Base-by-base conservation (phyloP, 2,113 vertebrate genomes). In the Charadrius vociferus region DNA sequence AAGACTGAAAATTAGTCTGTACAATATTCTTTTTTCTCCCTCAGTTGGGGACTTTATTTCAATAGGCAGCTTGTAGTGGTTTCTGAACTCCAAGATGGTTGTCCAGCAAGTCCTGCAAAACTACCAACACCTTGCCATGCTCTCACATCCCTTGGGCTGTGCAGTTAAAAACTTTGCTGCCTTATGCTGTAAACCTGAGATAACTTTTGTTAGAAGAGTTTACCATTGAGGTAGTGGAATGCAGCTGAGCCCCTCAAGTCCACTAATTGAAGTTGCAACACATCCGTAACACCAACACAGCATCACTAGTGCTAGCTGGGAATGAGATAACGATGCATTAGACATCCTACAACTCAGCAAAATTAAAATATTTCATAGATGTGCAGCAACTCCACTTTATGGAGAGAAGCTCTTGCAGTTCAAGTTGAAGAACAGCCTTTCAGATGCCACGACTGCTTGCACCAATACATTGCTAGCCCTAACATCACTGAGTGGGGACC, bases 291-390 rank as follows among this genome's bases (percentile, higher is more conserved):
- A 72, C 30, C 30, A 75, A 36, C n/a, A 43, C 13, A n/a, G 14
- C 41, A 92, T 22, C 61, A 3, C 30, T 41, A 37, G 19, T 18
- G 7, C 49, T 29, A 47, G 22, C 34, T 56, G 47, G 56, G 55
- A 85, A 27, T 5, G 3, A 0, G 0, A 27, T 58, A 43, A 66
- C 1, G 4, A 74, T 36, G 23, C 23, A 68, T 47, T 37, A 59
- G 17, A 36, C 1, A 4, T 37, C 55, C 45, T 18, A 4, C 19
- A 91, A 75, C 67, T 18, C 53, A 75, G 36, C 16, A 88, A 79
- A 86, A 59, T 4, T 9, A 53, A 88, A 94, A 32, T 53, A 67
- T 56, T 59, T 72, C 7, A 11, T 6, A 50, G 6, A 56, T 13
- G 3, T 45, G 8, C 12, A 59, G 37, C 63, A 90, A 6, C 21